These are phyloP conservation scores for Lasiommata megera DNA, from an alignment of 2,888 invertebrate species.

Conservation along the genomic window DNA sequence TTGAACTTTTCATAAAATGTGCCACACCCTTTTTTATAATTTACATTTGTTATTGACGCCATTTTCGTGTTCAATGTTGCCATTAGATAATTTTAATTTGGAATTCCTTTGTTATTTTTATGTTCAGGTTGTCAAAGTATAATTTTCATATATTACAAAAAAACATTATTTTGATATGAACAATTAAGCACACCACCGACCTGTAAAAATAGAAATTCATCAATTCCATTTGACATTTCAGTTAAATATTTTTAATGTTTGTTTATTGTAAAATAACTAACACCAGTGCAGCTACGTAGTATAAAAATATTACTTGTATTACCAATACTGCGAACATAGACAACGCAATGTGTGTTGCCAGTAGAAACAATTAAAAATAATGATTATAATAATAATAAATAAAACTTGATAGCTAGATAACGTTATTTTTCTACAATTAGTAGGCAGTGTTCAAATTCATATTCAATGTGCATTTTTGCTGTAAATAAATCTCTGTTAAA, in stretches of 20 bases:
- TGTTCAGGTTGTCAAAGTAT: background rate
- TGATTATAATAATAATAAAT: too few species aligned
- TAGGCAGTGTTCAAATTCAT: background rate
- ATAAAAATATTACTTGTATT: conserved; percentile 9
- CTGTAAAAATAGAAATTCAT: conserved; percentile 7
- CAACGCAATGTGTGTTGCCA: background rate
- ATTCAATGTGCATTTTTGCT: background rate
- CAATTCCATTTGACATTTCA: background rate
- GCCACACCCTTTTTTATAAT: background rate
- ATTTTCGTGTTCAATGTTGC: conserved; percentile 28
- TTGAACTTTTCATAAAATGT: background rate
- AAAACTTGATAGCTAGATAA: conserved; percentile 2
- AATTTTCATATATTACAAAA: too few species aligned
- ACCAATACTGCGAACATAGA: conserved; percentile 7
- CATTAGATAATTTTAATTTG: background rate
- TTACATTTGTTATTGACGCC: conserved; percentile 2
- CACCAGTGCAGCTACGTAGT: conserved; percentile 22
- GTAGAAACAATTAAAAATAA: background rate
- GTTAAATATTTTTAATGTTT: background rate
- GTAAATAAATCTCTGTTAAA: background rate
- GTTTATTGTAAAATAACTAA: background rate
- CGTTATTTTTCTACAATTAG: conserved; percentile 11
- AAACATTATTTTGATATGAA: background rate
- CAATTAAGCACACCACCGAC: conserved; percentile 50
- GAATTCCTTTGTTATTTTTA: background rate